Evolutionary conservation across 2,888 invertebrate genomes (phyloP), one percentile per base, ranked within the genome.

Genomic region (Pseudanteris insignis): DNA sequence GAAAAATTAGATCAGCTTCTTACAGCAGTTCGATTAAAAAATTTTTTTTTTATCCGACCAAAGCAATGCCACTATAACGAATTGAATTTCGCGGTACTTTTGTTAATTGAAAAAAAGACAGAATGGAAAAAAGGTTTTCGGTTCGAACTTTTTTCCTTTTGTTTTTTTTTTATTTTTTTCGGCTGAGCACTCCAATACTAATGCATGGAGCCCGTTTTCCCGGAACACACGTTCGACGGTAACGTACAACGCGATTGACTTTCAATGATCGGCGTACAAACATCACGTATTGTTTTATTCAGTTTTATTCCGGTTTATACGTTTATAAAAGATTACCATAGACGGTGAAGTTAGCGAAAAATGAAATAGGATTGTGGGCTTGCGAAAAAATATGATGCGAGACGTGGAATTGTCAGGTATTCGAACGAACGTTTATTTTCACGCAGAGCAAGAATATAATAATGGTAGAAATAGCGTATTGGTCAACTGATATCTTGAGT

Each of bases 241-340:
- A 12, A 28, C 46, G 47, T 33, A 29, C 26, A 9, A 32, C 28
- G 14, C 25, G 43, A 53, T 53, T 43, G 51, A 53, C 51, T 43
- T 37, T 30, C 44, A 37, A 44, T 38, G 44, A 53, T 44, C 44
- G 37, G 25, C 32, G 38, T 26, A 32, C 53, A 37, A 32, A 44
- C 26, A 37, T 26, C 43, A 18, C 21, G 26, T 38, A 44, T 44
- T 44, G 44, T 53, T 53, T 44, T 37, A 44, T 26, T 53, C 53
- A 41, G 40, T 40, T 54, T 54, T 54, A 46, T 46, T 24, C 33
- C 21, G 29, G 11, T 32, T 44, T 38, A 37, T 44, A 32, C 37
- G 33, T 37, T 37, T 44, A 38, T 54, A 54, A 54, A 40, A 38
- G 54, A 54, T 46, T 54, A 40, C 21, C 18, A 28, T 28, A 15